Percentiles rank a stretch among this genome's conserved stretches.
phyloP scores from a whole-genome alignment of 2,113 vertebrate species.

The Spheniscus mendiculus region DNA sequence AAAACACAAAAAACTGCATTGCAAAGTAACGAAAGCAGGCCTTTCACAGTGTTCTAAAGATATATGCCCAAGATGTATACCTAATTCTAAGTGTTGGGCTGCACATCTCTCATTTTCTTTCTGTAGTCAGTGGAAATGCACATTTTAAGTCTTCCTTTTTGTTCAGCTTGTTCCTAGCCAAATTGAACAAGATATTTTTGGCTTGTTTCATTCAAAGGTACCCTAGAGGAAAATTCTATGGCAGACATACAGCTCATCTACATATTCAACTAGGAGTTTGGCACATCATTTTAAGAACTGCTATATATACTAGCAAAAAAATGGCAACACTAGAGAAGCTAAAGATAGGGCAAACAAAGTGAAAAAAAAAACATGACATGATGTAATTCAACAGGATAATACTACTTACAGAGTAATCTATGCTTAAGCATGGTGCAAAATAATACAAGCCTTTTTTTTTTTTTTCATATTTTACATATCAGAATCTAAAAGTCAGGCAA shows the following conservation, averaged over 20 bases:
- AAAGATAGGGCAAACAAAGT: not conserved
- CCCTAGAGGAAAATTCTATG: constrained; percentile 56
- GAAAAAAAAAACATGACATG: not conserved
- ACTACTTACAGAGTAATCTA: not conserved
- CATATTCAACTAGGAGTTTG: constrained; percentile 56
- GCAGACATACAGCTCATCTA: constrained; percentile 55
- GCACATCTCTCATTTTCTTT: not conserved
- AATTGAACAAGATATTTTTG: constrained; percentile 60
- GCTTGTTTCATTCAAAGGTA: not conserved
- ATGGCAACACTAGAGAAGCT: not conserved
- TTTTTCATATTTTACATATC: not conserved
- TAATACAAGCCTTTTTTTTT: not conserved
- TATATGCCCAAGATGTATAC: not conserved
- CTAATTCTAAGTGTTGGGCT: not conserved
- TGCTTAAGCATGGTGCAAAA: not conserved
- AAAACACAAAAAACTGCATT: not conserved
- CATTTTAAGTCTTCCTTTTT: constrained; percentile 2
- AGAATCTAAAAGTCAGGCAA: not conserved
- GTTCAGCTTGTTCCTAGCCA: constrained; percentile 11
- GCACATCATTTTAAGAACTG: constrained; percentile 35
- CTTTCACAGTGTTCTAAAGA: not conserved
- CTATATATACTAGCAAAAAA: constrained; percentile 20
- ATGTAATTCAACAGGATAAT: not conserved
- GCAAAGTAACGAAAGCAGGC: not conserved
- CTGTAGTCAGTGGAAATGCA: not conserved